Conservation (phyloP, 1,140 invertebrate genomes). For the Propsilocerus akamusi region DNA sequence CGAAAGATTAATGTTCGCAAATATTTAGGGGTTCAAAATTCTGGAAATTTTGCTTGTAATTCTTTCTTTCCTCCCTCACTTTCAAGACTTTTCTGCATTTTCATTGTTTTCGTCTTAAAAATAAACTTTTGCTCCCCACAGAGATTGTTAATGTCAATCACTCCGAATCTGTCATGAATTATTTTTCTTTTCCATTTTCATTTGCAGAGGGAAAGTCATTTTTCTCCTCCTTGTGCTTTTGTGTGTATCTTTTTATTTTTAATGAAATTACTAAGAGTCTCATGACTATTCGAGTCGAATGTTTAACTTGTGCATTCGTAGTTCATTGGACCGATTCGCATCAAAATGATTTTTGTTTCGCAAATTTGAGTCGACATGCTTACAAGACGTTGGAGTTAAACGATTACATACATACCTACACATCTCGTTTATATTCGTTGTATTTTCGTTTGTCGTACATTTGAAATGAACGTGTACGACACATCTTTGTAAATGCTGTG, state of each 20-base stretch:
- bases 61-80: neutral
- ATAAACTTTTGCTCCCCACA: too few species aligned
- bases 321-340: too few species aligned
- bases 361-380: neutral
- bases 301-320: too few species aligned
- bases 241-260: too few species aligned
- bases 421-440: neutral
- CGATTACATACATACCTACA: too few species aligned
- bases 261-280: too few species aligned
- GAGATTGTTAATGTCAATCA: too few species aligned
- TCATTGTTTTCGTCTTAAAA: too few species aligned
- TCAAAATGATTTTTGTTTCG: too few species aligned
- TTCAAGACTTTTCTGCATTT: too few species aligned
- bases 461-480: neutral
- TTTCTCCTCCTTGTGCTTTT: too few species aligned
- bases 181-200: neutral
- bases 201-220: neutral
- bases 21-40: neutral
- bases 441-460: neutral
- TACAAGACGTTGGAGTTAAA: neutral
- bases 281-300: too few species aligned
- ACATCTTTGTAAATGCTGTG: neutral
- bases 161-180: neutral
- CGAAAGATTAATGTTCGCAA: neutral
- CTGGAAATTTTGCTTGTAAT: neutral